phyloP scores from a whole-genome alignment of 37 sponge, comb jelly and placozoan species.

The Geodia barretti region DNA sequence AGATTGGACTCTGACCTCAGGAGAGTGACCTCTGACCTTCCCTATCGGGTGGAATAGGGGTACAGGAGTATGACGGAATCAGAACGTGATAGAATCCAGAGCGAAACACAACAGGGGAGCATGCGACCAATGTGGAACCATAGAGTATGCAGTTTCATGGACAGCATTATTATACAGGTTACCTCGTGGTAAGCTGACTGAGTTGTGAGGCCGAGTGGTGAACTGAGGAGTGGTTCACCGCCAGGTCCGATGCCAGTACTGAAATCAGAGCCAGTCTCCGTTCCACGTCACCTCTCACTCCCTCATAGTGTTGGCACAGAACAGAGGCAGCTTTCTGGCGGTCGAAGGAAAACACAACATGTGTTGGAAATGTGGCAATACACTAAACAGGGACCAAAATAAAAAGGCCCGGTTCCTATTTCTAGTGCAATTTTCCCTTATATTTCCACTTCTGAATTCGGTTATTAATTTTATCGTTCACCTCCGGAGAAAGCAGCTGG shows the following conservation, averaged over 20 bases:
- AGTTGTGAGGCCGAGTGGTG: background rate
- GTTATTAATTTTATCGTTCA: background rate
- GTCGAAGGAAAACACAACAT: background rate
- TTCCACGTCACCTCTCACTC: background rate
- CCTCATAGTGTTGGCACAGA: background rate
- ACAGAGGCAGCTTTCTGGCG: background rate
- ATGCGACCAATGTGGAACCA: no score
- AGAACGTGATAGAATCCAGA: background rate
- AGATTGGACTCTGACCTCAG: constrained; percentile 30
- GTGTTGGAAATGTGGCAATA: no score
- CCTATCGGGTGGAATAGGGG: constrained; percentile 2
- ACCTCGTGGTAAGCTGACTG: background rate
- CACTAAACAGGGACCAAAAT: no score
- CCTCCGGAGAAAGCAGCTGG: background rate
- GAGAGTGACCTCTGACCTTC: constrained; percentile 19
- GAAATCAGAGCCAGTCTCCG: constrained; percentile 21
- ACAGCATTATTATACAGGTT: no score
- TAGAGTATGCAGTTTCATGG: no score
- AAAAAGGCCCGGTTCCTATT: no score
- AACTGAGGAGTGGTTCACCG: constrained; percentile 38
- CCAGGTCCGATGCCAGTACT: constrained; percentile 45
- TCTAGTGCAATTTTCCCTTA: no score
- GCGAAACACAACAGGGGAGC: no score
- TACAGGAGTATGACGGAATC: background rate
- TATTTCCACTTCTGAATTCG: background rate